These are phyloP conservation scores for Zaprionus obscuricornis DNA, from an alignment of 2,888 invertebrate genomes.

Conservation along the genomic window DNA sequence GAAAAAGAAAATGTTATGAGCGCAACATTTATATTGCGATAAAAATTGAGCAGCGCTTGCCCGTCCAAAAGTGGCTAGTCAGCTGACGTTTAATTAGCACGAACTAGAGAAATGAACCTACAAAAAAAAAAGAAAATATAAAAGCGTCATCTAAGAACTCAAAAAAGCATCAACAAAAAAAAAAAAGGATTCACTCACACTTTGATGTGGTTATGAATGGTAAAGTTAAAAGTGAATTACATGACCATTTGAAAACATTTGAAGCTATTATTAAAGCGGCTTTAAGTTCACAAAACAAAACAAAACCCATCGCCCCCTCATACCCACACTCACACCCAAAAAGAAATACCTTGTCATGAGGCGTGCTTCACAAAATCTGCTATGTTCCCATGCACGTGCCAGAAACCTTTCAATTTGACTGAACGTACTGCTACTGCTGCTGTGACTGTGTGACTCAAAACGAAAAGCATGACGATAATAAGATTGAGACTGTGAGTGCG, in stretches of 20 bases:
- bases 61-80: constrained; percentile 43
- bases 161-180: neutral
- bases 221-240: constrained; percentile 5
- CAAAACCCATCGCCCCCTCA: neutral
- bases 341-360: constrained; percentile 47
- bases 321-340: neutral
- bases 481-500: constrained; percentile 8
- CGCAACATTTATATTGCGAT: constrained; percentile 61
- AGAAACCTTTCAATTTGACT: constrained; percentile 42
- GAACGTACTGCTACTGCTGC: constrained; percentile 30
- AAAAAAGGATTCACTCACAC: constrained; percentile 32
- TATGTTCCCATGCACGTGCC: constrained; percentile 13
- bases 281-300: constrained; percentile 41
- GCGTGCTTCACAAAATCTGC: constrained; percentile 31
- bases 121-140: constrained; percentile 13
- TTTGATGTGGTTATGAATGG: constrained; percentile 67
- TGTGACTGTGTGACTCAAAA: no score
- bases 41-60: constrained; percentile 53
- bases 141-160: no score
- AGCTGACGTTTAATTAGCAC: constrained; percentile 68
- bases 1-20: constrained; percentile 47
- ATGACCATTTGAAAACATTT: constrained; percentile 24
- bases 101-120: constrained; percentile 17
- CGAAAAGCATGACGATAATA: constrained; percentile 19
- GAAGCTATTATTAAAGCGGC: constrained; percentile 55